Evolutionary conservation across 2,888 invertebrate species (phyloP).

Genomic region (Campoplex nolae): DNA sequence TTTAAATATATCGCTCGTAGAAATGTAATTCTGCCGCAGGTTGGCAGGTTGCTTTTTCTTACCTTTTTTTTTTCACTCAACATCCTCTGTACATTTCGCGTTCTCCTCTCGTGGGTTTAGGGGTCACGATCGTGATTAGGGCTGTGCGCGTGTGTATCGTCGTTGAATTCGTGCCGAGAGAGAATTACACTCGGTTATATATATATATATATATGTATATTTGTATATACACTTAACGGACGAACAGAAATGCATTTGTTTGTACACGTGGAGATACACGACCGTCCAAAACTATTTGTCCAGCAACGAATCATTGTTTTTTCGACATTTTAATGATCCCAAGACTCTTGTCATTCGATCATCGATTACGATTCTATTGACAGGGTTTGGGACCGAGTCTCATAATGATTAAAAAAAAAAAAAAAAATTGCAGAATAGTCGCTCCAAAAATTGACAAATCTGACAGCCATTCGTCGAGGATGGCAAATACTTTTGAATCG

Average conservation of each 20-base stretch:
- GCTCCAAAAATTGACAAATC: no score
- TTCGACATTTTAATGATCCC: no score
- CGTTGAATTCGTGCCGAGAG: conserved; percentile 61
- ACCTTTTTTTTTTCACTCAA: background rate
- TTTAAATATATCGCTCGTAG: background rate
- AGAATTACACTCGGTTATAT: conserved; percentile 35
- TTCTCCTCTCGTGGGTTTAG: conserved; percentile 56
- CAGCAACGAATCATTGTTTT: no score
- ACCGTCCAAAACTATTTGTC: background rate
- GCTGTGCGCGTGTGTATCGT: conserved; percentile 57
- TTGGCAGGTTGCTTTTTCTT: conserved; percentile 24
- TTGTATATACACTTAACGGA: conserved; percentile 2
- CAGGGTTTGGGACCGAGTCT: no score
- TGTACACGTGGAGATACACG: background rate
- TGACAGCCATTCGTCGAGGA: background rate
- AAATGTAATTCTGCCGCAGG: conserved; percentile 47
- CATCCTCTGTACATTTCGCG: conserved; percentile 18
- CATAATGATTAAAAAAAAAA: no score
- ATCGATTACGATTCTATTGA: no score
- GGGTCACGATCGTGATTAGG: conserved; percentile 68
- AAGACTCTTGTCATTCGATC: no score
- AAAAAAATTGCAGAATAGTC: no score
- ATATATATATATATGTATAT: background rate
- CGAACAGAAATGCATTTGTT: background rate
- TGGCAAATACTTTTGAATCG: background rate